Evolutionary conservation across 2,797 vertebrate species (phyloP).

Genomic region (Enteromius thamalakanensis): DNA sequence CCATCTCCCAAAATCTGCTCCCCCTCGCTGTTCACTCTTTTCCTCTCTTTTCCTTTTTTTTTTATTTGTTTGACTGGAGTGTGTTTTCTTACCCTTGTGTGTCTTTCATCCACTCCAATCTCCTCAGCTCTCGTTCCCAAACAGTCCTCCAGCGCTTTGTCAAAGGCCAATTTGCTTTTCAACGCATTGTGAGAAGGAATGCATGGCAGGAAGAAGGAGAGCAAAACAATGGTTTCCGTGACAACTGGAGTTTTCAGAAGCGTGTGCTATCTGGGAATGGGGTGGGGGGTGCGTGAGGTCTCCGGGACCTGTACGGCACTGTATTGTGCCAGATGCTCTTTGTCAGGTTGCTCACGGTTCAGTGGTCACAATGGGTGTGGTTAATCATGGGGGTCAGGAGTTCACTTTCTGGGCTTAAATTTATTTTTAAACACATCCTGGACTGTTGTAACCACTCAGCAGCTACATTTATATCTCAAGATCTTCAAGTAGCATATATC

Average conservation of each 20-base stretch:
- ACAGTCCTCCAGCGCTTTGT: constrained; percentile 75
- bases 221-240: constrained; percentile 79
- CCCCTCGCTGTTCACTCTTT: constrained; percentile 44
- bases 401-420: constrained; percentile 22
- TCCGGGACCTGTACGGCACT: constrained; percentile 20
- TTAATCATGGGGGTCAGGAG: constrained; percentile 34
- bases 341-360: constrained; percentile 50
- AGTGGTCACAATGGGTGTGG: constrained; percentile 49
- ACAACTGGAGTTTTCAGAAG: constrained; percentile 62
- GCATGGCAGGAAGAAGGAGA: constrained; percentile 78
- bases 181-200: constrained; percentile 79
- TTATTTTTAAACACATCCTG: not conserved
- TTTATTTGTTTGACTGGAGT: constrained; percentile 48
- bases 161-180: constrained; percentile 81
- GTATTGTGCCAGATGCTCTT: constrained; percentile 49
- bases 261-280: constrained; percentile 27
- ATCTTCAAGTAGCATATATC: not conserved
- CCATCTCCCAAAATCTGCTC: constrained; percentile 61
- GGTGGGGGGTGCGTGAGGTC: constrained; percentile 10
- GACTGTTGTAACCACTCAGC: constrained; percentile 16
- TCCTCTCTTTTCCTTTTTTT: constrained; percentile 48
- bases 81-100: constrained; percentile 66
- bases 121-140: constrained; percentile 69
- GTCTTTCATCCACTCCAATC: constrained; percentile 71
- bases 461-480: not conserved